Evolutionary conservation across 2,113 vertebrate genomes (phyloP), one percentile per base, ranked within the genome.

Genomic region (Xyliphius kryptos): DNA sequence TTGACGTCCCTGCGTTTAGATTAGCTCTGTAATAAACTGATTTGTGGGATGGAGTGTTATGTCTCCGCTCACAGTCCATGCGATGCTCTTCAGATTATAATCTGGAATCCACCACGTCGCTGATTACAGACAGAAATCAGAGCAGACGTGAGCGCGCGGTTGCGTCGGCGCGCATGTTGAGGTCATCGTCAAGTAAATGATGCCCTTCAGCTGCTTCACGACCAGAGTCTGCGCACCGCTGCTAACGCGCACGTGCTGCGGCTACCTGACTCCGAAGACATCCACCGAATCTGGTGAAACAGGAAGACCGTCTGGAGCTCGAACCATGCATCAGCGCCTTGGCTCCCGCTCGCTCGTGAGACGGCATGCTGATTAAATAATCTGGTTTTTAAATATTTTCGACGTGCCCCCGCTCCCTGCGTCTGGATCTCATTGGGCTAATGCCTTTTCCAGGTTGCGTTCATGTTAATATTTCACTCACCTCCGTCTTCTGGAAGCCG

Each of bases 351-450:
- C 5, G 56, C 63, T 38, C 62, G 63, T 67, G 69, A 52, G 64
- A 67, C 68, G 67, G 72, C 72, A 74, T 65, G 68, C 72, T 68
- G 76, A 76, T 80, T 78, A 77, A 67, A 74, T 64, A 56, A 75
- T 72, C 70, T 69, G 75, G 66, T 79, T 74, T 67, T 65, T 72
- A 81, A 74, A 77, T 79, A 43, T 44, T 50, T 14, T 56, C 62
- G 54, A 48, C 67, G 61, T 43, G 66, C 66, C 56, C 13, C 66
- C 72, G 68, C 50, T 21, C 68, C 56, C 56, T 67, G 55, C 43
- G 67, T 69, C 61, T 73, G 71, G 56, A 48, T 69, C 54, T 62
- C 62, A 58, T 57, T 53, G 55, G 54, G 52, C n/a, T 68, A 54
- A 53, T 69, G 52, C 52, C 36, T 71, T 77, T 70, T 72, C 59